phyloP scores from a whole-genome alignment of 2,113 vertebrate genomes.

The Perca flavescens region DNA sequence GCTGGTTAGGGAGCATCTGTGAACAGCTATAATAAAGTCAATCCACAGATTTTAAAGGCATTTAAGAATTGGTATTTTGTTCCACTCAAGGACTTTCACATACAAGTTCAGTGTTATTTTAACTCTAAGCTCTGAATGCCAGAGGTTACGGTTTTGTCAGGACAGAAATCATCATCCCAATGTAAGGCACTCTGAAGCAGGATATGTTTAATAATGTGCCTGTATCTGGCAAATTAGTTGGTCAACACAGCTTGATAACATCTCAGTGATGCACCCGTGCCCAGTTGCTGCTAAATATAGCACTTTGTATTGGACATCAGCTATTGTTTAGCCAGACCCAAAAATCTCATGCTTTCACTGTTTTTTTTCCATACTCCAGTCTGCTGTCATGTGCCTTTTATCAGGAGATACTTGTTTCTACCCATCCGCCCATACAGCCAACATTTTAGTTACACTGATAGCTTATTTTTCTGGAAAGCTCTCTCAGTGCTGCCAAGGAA shows the following conservation, averaged over 20 bases:
- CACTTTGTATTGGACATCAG: constrained; percentile 45
- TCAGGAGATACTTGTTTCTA: constrained; percentile 24
- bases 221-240: constrained; percentile 27
- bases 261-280: constrained; percentile 34
- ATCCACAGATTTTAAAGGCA: constrained; percentile 7
- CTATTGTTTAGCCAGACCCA: constrained; percentile 48
- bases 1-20: neutral
- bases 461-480: neutral
- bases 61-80: neutral
- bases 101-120: neutral
- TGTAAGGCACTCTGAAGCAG: constrained; percentile 24
- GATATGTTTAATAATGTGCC: constrained; percentile 20
- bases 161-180: neutral
- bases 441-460: constrained; percentile 2
- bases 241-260: constrained; percentile 19
- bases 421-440: neutral
- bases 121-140: neutral
- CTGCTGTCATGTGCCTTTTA: constrained; percentile 50
- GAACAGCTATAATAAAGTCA: neutral
- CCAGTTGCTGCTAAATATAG: constrained; percentile 62
- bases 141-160: constrained; percentile 1
- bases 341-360: constrained; percentile 28
- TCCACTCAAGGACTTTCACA: neutral
- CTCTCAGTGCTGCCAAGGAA: neutral
- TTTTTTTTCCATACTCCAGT: constrained; percentile 28